phyloP scores from a whole-genome alignment of 2,797 vertebrate genomes.

The Schizopygopsis malacanthus region DNA sequence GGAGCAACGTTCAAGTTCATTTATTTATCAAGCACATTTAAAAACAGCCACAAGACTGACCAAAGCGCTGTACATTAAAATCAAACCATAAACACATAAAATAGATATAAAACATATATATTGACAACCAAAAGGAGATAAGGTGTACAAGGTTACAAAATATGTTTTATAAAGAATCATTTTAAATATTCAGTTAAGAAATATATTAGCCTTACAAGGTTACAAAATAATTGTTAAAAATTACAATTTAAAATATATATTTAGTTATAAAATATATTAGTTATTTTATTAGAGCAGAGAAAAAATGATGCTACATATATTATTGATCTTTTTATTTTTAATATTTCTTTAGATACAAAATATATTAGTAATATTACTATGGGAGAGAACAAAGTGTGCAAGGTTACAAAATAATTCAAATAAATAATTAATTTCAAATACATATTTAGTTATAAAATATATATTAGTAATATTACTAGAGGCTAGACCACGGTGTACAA shows the following conservation, averaged over 20 bases:
- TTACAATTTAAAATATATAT: background rate
- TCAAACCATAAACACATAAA: no score
- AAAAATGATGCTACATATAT: no score
- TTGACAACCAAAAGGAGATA: background rate
- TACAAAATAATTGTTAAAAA: background rate
- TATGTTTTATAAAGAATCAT: background rate
- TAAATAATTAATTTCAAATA: background rate
- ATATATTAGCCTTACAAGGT: background rate
- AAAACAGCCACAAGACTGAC: no score
- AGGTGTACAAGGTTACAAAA: background rate
- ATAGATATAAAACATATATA: no score
- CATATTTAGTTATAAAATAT: background rate
- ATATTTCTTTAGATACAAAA: background rate
- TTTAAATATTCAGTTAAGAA: background rate
- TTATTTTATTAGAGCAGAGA: no score
- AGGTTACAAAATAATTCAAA: background rate
- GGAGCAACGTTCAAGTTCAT: background rate
- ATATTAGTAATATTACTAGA: background rate
- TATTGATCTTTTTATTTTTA: no score
- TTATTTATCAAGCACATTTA: no score
- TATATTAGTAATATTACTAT: background rate
- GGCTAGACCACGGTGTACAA: background rate
- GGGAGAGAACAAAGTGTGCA: background rate
- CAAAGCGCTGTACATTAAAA: no score
- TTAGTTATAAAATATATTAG: background rate